These are phyloP conservation scores for Drosophila subsilvestris DNA, from an alignment of 2,888 invertebrate genomes.

Conservation along the genomic window DNA sequence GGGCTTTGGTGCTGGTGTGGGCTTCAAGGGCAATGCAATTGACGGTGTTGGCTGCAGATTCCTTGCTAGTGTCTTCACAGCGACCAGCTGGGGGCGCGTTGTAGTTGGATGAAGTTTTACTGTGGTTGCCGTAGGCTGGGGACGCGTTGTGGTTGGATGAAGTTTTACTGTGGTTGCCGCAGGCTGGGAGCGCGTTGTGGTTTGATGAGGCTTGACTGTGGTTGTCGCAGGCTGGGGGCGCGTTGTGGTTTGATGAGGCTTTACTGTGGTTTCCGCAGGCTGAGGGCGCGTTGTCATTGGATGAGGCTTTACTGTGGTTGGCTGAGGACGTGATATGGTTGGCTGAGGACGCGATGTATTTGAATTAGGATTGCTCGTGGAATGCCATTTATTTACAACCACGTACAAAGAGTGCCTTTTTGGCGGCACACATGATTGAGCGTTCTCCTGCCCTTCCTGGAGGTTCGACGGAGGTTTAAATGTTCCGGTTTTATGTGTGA, in stretches of 20 bases:
- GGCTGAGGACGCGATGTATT: not conserved
- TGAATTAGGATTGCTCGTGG: not conserved
- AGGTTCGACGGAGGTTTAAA: conserved; percentile 3
- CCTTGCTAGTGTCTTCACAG: not conserved
- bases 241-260: not conserved
- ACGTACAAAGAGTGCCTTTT: conserved; percentile 30
- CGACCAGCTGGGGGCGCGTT: not conserved
- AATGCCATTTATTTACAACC: not conserved
- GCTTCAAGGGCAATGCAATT: not conserved
- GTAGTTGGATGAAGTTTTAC: not conserved
- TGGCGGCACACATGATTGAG: not conserved
- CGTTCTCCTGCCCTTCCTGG: not conserved
- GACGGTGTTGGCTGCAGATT: not conserved
- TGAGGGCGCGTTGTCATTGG: not conserved
- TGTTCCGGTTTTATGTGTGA: not conserved
- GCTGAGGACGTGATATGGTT: not conserved
- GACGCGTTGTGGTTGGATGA: not conserved
- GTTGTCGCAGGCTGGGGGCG: not conserved
- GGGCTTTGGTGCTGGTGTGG: not conserved
- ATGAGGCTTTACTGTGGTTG: not conserved
- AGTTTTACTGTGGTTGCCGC: not conserved
- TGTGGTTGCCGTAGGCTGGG: not conserved
- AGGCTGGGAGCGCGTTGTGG: not conserved
- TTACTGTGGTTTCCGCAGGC: not conserved
- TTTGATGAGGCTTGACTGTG: not conserved